Base-by-base conservation (phyloP, 92 coral and sea anemone species). In the Zoanthus gigantus region DNA sequence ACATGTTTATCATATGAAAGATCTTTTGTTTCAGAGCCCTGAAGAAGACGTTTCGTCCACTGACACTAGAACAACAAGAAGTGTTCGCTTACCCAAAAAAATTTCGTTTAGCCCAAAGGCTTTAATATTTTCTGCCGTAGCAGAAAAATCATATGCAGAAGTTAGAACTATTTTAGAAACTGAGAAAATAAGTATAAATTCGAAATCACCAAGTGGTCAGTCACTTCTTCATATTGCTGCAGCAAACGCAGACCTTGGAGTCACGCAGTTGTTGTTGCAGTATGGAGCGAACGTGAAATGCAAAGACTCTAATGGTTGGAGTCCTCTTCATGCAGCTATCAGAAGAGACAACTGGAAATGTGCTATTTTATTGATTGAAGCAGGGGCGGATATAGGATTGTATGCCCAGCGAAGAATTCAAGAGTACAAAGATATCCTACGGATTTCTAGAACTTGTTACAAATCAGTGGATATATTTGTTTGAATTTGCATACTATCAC, bases 311-410 rank as follows among this genome's bases (percentile, higher is more conserved):
- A 76, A 85, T 47, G 98, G 94, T 11, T 95, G 98, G 98, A 88
- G 92, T 5, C 98, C 98, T 0, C 80, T 95, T 3, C 96, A 95
- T 47, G 89, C 96, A 17, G 98, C 98, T 0, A 91, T 95, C 12
- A 84, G 93, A 45, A 80, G 90, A 17, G 96, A 96, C 10, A 95
- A 93, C 90, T 95, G 98, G 98, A 95, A 95, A 23, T 91, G 98
- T 77, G 98, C 98, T 2, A 95, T 95, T 53, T 67, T 95, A 18
- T 77, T 95, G 14, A 90, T 95, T 29, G 98, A 95, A 85, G 93
- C 98, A 7, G 98, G 98, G 28, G 96, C 98, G 32, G 93, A 93
- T 74, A 89, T 95, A 61, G 98, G 94, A 30, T 94, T 88, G 37
- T 95, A 95, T 56, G 92, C 98, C 44, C 91, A 88, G 58, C 63